Percentiles rank a stretch among this genome's conserved stretches.
These are phyloP conservation scores for Hydrolagus affinis DNA, from an alignment of 2,113 vertebrate species.

Conservation along the genomic window DNA sequence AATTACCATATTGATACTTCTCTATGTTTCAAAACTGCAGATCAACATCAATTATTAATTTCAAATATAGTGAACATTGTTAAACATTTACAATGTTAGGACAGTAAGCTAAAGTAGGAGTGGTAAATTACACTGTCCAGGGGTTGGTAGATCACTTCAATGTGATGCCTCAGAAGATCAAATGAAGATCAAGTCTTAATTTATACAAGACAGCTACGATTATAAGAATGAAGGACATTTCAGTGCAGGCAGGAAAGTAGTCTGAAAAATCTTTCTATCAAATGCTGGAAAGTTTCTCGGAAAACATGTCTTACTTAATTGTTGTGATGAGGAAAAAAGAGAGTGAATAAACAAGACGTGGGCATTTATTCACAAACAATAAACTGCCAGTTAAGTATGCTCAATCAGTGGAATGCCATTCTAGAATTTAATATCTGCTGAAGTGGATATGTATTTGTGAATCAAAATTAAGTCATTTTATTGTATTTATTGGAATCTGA, in stretches of 20 bases:
- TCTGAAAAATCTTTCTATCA: no score
- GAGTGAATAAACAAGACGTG: neutral
- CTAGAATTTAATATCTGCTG: conserved; percentile 15
- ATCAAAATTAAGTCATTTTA: neutral
- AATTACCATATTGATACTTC: no score
- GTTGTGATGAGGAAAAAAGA: neutral
- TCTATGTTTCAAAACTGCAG: neutral
- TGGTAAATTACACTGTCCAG: neutral
- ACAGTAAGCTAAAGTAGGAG: neutral
- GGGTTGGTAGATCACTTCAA: no score
- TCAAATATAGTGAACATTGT: neutral
- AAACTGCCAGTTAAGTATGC: neutral
- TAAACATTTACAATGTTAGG: conserved; percentile 1
- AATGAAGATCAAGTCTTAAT: no score
- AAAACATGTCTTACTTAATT: neutral
- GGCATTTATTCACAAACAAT: neutral
- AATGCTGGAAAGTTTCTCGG: no score
- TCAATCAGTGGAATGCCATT: neutral
- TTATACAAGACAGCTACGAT: no score
- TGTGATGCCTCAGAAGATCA: no score
- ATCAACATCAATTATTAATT: conserved; percentile 1
- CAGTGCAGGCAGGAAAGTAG: no score
- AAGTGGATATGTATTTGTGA: conserved; percentile 3
- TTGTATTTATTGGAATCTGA: conserved; percentile 17
- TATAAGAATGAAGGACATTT: no score